Evolutionary conservation across 2,888 invertebrate genomes (phyloP).

Genomic region (Timandra comae): DNA sequence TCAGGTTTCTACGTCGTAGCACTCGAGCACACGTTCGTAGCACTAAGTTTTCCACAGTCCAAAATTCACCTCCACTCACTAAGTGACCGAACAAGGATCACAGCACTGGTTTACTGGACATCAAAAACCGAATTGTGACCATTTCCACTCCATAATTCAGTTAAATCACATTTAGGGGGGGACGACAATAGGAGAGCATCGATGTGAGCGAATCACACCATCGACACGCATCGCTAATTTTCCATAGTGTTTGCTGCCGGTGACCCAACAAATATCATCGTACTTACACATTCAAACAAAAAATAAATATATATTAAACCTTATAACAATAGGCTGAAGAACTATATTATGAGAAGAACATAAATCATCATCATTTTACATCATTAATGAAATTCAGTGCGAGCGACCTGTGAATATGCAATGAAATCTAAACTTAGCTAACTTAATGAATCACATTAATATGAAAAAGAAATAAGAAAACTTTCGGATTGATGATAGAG

Average conservation of each 20-base stretch:
- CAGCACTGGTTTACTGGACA: slow-evolving; percentile 48
- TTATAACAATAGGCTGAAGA: slow-evolving; percentile 2
- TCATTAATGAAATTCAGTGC: slow-evolving; percentile 16
- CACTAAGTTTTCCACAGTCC: slow-evolving; percentile 43
- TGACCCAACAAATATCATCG: slow-evolving; percentile 54
- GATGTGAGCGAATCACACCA: slow-evolving; percentile 75
- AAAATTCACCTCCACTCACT: slow-evolving; percentile 38
- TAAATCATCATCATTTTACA: slow-evolving; percentile 18
- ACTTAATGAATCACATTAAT: not conserved
- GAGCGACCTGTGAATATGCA: slow-evolving; percentile 23
- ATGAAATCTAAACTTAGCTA: slow-evolving; percentile 14
- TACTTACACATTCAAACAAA: slow-evolving; percentile 40
- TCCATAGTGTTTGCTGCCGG: slow-evolving; percentile 58
- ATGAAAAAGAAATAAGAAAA: no score
- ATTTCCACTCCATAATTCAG: slow-evolving; percentile 72
- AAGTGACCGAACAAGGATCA: slow-evolving; percentile 29
- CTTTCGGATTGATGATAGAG: no score
- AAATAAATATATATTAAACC: slow-evolving; percentile 9
- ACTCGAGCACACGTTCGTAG: slow-evolving; percentile 31
- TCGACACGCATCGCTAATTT: slow-evolving; percentile 69
- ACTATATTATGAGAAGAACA: slow-evolving; percentile 1
- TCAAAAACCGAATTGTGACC: slow-evolving; percentile 67
- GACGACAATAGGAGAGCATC: slow-evolving; percentile 71
- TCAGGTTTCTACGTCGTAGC: slow-evolving; percentile 51
- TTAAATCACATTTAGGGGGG: slow-evolving; percentile 73